These are phyloP conservation scores for Heliconius hewitsoni DNA, from an alignment of 1,140 invertebrate genomes.

Conservation along the genomic window DNA sequence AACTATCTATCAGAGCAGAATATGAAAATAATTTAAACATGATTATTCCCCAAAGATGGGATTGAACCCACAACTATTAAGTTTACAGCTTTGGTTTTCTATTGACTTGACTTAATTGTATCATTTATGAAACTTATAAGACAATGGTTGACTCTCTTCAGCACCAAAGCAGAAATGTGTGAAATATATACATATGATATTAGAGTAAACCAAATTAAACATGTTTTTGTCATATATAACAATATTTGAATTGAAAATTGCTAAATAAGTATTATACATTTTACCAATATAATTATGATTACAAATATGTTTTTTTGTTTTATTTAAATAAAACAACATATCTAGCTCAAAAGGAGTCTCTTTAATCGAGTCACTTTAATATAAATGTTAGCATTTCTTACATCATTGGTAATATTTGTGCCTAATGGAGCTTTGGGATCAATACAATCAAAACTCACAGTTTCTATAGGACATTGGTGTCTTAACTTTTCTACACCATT, in stretches of 20 bases:
- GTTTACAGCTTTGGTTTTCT: no score
- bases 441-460: constrained; percentile 47
- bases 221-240: background rate
- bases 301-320: background rate
- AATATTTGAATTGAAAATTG: background rate
- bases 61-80: no score
- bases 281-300: background rate
- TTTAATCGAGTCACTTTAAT: constrained; percentile 60
- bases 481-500: constrained; percentile 92
- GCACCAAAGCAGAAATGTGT: no score
- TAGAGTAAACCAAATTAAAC: no score
- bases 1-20: no score
- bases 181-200: no score
- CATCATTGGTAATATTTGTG: constrained; percentile 52
- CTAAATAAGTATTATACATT: background rate
- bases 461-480: constrained; percentile 48
- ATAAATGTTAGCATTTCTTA: constrained; percentile 56
- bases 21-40: no score
- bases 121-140: no score
- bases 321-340: background rate
- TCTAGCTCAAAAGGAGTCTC: background rate
- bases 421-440: constrained; percentile 60
- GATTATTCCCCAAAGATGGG: no score
- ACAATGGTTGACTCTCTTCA: no score
- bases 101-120: no score